Conservation (phyloP, 2,797 vertebrate genomes). For the Amblyopsis hoosieri region DNA sequence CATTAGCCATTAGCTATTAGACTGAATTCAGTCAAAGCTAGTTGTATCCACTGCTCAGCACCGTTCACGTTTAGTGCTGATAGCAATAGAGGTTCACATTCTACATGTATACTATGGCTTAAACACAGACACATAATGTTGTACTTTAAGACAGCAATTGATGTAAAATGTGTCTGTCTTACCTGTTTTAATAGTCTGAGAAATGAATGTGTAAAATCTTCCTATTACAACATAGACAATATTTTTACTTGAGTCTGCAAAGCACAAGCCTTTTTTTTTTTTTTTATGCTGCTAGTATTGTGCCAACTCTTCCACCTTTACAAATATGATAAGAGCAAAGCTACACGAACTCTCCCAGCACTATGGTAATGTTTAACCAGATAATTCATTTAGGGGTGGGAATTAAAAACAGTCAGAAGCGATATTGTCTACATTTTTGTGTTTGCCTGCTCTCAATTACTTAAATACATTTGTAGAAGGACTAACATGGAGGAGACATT, state of each 20-base stretch:
- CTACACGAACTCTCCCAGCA: constrained; percentile 73
- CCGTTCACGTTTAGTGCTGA: neutral
- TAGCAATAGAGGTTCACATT: neutral
- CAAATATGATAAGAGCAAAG: constrained; percentile 85
- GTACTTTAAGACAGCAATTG: neutral
- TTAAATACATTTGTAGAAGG: constrained; percentile 67
- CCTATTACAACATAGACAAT: constrained; percentile 8
- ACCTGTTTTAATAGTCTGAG: neutral
- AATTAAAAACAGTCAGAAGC: constrained; percentile 72
- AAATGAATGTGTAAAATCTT: constrained; percentile 1
- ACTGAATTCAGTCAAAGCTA: constrained; percentile 11
- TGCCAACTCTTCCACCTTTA: constrained; percentile 84
- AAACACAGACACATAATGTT: neutral
- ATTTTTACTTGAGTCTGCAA: constrained; percentile 15
- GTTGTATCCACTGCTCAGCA: constrained; percentile 13
- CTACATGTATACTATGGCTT: neutral
- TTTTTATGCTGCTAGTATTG: constrained; percentile 35
- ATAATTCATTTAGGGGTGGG: constrained; percentile 88
- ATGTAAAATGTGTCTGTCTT: neutral
- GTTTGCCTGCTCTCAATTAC: constrained; percentile 51
- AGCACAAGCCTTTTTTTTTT: constrained; percentile 9
- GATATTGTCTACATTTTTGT: constrained; percentile 46
- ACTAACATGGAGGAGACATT: constrained; percentile 81
- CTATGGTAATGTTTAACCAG: constrained; percentile 84
- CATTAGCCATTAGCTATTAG: constrained; percentile 9